phyloP scores from a whole-genome alignment of 2,888 invertebrate species.

The Entomobrya proxima region DNA sequence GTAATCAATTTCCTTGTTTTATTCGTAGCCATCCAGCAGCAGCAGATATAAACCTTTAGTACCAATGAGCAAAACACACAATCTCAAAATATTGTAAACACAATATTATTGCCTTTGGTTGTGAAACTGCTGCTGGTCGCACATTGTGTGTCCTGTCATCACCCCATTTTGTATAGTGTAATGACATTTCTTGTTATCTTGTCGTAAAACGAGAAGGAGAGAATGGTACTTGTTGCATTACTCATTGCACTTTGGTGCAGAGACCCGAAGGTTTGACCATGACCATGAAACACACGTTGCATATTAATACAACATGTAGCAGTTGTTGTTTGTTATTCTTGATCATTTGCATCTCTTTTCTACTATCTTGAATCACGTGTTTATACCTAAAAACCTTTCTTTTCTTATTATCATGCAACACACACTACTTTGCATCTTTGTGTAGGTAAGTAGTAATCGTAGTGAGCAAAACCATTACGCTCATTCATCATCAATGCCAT shows the following conservation, averaged over 20 bases:
- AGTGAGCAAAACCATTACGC: neutral
- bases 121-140: too few relatives aligned
- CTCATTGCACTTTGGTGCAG: neutral
- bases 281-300: slow-evolving; percentile 44
- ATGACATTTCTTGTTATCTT: neutral
- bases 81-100: too few relatives aligned
- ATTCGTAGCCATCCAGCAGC: neutral
- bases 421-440: neutral
- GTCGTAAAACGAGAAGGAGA: neutral
- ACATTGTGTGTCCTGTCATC: neutral
- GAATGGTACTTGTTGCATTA: slow-evolving; percentile 18
- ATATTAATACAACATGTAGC: slow-evolving; percentile 6
- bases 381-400: neutral
- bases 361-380: slow-evolving; percentile 21
- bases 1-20: slow-evolving; percentile 7
- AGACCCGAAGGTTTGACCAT: slow-evolving; percentile 43
- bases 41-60: neutral
- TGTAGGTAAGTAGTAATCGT: neutral
- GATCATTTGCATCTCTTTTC: slow-evolving; percentile 40
- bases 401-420: slow-evolving; percentile 34
- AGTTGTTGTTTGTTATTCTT: slow-evolving; percentile 8
- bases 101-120: too few relatives aligned
- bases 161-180: neutral
- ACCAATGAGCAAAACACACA: too few relatives aligned
- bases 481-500: slow-evolving; percentile 25